phyloP scores from a whole-genome alignment of 2,797 vertebrate genomes.

The Phataginus tricuspis region DNA sequence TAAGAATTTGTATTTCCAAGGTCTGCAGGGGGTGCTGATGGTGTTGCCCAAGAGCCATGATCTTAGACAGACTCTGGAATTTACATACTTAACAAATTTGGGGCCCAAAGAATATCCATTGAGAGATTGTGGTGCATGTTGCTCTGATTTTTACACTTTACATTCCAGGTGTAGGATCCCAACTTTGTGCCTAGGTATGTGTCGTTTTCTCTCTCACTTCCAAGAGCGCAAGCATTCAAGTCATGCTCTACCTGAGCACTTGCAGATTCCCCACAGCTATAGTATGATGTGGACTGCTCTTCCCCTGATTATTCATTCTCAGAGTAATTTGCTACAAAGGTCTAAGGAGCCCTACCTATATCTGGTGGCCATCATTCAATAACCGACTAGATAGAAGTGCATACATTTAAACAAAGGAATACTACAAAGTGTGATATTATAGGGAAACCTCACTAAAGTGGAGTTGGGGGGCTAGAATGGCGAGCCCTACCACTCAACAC shows the following conservation, averaged over 20 bases:
- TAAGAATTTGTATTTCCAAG: neutral
- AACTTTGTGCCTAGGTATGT: neutral
- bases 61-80: neutral
- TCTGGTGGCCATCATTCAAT: neutral
- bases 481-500: no score
- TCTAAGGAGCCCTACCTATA: neutral
- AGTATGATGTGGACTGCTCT: neutral
- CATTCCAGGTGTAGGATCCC: neutral
- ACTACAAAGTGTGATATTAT: neutral
- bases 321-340: neutral
- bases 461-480: no score
- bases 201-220: neutral
- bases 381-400: neutral
- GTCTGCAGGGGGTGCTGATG: neutral
- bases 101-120: neutral
- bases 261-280: neutral
- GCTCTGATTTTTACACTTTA: neutral
- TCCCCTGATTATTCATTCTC: neutral
- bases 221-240: neutral
- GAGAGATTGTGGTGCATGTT: neutral
- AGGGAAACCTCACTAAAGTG: no score
- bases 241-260: fast-evolving
- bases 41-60: neutral
- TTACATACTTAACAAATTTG: neutral
- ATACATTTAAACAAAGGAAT: neutral